Conservation (phyloP, 1,140 invertebrate species). For the Hirudo medicinalis region DNA sequence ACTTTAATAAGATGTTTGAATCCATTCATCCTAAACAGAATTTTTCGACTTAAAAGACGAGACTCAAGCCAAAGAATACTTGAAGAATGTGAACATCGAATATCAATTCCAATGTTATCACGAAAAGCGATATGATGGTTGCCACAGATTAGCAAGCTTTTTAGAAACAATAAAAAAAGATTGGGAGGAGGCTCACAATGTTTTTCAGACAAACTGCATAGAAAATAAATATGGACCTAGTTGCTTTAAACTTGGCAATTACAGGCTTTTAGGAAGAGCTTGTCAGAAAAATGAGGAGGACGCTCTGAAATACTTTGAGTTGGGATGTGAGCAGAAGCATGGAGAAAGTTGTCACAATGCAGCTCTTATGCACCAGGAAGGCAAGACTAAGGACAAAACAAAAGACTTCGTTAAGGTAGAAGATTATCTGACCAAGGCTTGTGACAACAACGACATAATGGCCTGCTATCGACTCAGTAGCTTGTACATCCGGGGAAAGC, state of each 20-base stretch:
- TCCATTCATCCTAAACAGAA: background rate
- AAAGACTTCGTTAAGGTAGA: slow-evolving; percentile 45
- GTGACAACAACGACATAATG: slow-evolving; percentile 50
- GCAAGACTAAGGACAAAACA: slow-evolving; percentile 24
- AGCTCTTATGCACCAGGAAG: slow-evolving; percentile 51
- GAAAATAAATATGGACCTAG: slow-evolving; percentile 63
- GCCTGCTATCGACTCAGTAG: slow-evolving; percentile 68
- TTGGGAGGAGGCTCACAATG: slow-evolving; percentile 56
- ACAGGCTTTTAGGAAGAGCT: slow-evolving; percentile 41
- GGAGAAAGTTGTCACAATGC: slow-evolving; percentile 58
- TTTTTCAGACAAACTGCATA: slow-evolving; percentile 73
- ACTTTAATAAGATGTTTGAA: too few species aligned
- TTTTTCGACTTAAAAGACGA: slow-evolving; percentile 59
- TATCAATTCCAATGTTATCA: slow-evolving; percentile 76
- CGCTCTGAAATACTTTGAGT: slow-evolving; percentile 59
- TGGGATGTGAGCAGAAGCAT: slow-evolving; percentile 59
- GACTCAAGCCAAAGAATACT: slow-evolving; percentile 68
- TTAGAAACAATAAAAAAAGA: slow-evolving; percentile 67
- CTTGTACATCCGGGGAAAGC: slow-evolving; percentile 59
- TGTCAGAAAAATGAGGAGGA: slow-evolving; percentile 30
- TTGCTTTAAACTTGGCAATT: slow-evolving; percentile 69
- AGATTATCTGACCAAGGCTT: slow-evolving; percentile 56
- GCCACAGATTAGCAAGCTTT: slow-evolving; percentile 76
- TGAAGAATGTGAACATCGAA: slow-evolving; percentile 76
- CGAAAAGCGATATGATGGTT: slow-evolving; percentile 70